Evolutionary conservation across 2,113 vertebrate species (phyloP).

Genomic region (Mormyrus lacerda): DNA sequence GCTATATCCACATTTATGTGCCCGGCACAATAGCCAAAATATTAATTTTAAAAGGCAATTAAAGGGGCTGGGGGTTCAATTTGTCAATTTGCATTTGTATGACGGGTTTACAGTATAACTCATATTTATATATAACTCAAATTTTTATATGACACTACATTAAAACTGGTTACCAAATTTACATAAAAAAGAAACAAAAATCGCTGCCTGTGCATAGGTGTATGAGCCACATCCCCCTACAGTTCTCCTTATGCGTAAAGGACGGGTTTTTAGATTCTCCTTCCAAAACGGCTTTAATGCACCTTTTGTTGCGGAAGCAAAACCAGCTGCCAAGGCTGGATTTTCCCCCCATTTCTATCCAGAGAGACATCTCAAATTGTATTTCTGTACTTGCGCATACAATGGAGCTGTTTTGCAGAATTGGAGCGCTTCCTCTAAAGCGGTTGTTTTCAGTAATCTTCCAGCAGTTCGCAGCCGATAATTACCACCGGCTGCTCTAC

Average conservation of each 20-base stretch:
- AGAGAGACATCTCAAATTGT: slow-evolving; percentile 60
- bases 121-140: neutral
- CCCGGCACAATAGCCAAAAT: neutral
- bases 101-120: neutral
- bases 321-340: slow-evolving; percentile 38
- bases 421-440: slow-evolving; percentile 77
- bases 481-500: slow-evolving; percentile 90
- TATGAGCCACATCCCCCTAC: neutral
- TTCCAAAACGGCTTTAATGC: slow-evolving; percentile 37
- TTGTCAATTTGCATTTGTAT: neutral
- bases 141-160: neutral
- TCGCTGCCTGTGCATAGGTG: neutral
- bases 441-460: slow-evolving; percentile 91
- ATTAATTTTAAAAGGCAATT: neutral
- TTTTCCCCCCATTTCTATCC: slow-evolving; percentile 48
- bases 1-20: neutral
- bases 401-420: slow-evolving; percentile 84
- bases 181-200: neutral
- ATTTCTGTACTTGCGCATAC: slow-evolving; percentile 82
- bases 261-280: neutral
- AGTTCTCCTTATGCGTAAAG: neutral
- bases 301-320: slow-evolving; percentile 50
- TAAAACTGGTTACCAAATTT: neutral
- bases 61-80: neutral
- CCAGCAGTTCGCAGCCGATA: slow-evolving; percentile 78